These are phyloP conservation scores for Pyrocephalus nanus DNA, from an alignment of 2,797 vertebrate genomes.

Conservation along the genomic window DNA sequence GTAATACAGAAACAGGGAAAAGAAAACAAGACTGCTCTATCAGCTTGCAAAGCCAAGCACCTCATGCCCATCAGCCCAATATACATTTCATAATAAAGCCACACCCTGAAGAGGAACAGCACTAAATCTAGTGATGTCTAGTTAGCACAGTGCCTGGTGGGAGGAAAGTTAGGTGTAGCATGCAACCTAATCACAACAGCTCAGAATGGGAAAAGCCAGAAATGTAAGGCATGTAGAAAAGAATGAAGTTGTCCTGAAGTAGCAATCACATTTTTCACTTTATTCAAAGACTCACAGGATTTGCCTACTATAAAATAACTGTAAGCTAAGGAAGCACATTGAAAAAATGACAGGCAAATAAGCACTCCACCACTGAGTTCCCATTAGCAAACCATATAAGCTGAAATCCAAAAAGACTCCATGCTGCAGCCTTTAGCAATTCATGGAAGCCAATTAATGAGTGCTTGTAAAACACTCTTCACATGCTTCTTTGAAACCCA, in stretches of 20 bases:
- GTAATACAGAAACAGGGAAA: neutral
- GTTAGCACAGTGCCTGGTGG: neutral
- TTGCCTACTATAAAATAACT: neutral
- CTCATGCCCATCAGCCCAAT: neutral
- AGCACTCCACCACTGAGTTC: neutral
- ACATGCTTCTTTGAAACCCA: neutral
- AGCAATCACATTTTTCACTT: neutral
- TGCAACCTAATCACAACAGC: neutral
- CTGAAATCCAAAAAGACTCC: neutral
- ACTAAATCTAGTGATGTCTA: neutral
- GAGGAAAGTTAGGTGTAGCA: neutral
- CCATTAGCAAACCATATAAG: neutral
- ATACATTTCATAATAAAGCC: neutral
- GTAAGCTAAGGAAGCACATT: neutral
- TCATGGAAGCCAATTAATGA: neutral
- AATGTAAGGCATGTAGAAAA: neutral
- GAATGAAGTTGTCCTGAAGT: neutral
- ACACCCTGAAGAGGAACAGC: rapidly evolving
- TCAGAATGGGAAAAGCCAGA: neutral
- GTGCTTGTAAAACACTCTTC: neutral
- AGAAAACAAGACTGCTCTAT: neutral
- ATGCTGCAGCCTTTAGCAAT: neutral
- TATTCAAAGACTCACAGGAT: neutral
- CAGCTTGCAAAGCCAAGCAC: neutral
- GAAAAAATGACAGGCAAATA: neutral